Evolutionary conservation across 2,888 invertebrate species (phyloP), one percentile per base, ranked within the genome.

Genomic region (Drosophila pseudotakahashii): DNA sequence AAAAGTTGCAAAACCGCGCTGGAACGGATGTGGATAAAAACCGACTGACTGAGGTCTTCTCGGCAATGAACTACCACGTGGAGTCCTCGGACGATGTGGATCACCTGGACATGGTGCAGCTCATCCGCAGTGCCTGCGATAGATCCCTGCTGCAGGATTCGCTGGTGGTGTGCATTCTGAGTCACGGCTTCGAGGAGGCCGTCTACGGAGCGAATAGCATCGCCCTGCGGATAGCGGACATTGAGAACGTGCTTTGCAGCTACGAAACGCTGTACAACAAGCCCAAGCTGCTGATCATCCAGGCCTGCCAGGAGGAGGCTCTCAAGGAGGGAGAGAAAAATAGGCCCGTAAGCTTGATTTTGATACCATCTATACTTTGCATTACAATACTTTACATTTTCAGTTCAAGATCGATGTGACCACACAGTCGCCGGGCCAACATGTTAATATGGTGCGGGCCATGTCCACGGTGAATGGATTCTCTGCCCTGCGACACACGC

Each of bases 231-330:
- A 91, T 93, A 7, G 81, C 89, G 1, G 89, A 89, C n/a, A 93
- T 94, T 10, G 91, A 93, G 66, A 87, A 91, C 48, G 92, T 93
- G 78, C 88, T 94, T 53, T 92, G 93, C 42, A 68, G 73, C 7
- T 90, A 88, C 2, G 81, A 77, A 7, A 85, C 91, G 48, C 89
- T 94, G 19, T 73, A 82, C 2, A 90, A 92, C 3, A 93, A 93
- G 79, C 93, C 94, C 13, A 94, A 94, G 90, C 80, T 94, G 57
- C 82, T 94, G 1, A 92, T 94, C 51, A 91, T 94, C 42, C 94
- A 94, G 88, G 93, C 94, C 0, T 94, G 94, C 69, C 94, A 94
- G 85, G 93, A 93, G 34, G 71, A 83, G 53, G 72, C 32, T 0
- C 16, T 16, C 34, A 34, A 45, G 13, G 13, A 48, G 11, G n/a